Percentiles rank a stretch among this genome's conserved stretches.
Conservation (phyloP, 2,797 vertebrate genomes). For the Mus minutoides region DNA sequence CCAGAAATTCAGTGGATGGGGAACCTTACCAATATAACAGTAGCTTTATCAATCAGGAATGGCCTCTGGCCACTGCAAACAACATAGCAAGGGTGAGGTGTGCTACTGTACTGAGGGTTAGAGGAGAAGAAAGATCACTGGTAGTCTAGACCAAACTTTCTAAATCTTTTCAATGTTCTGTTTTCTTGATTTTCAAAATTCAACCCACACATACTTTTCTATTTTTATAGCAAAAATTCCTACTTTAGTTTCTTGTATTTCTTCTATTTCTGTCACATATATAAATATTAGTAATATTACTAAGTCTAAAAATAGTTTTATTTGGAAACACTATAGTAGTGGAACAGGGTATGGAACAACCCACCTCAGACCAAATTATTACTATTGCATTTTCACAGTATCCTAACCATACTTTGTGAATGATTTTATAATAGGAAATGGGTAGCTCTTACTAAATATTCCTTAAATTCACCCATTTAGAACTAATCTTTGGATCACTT, state of each 20-base stretch:
- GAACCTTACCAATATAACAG: slow-evolving; percentile 61
- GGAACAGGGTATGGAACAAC: neutral
- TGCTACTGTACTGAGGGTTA: neutral
- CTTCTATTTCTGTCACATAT: slow-evolving; percentile 38
- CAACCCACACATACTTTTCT: neutral
- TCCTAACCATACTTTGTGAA: neutral
- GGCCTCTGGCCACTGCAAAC: neutral
- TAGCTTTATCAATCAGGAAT: neutral
- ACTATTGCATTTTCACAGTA: slow-evolving; percentile 8
- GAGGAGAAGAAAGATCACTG: neutral
- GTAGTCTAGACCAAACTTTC: slow-evolving; percentile 35
- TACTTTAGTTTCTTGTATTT: slow-evolving; percentile 55
- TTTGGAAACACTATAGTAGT: slow-evolving; percentile 55
- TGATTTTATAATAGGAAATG: slow-evolving; percentile 52
- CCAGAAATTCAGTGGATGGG: slow-evolving; percentile 70
- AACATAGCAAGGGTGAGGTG: neutral
- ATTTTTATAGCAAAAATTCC: slow-evolving; percentile 47
- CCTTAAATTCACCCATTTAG: slow-evolving; percentile 38
- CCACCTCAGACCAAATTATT: slow-evolving; percentile 45
- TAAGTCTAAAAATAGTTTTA: slow-evolving; percentile 47
- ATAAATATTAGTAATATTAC: slow-evolving; percentile 33
- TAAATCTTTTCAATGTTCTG: slow-evolving; percentile 33
- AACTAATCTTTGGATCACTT: slow-evolving; percentile 44
- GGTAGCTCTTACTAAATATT: slow-evolving; percentile 30
- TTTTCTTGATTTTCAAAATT: slow-evolving; percentile 49